These are phyloP conservation scores for Cephalotes varians DNA, from an alignment of 2,888 invertebrate species.

Conservation along the genomic window DNA sequence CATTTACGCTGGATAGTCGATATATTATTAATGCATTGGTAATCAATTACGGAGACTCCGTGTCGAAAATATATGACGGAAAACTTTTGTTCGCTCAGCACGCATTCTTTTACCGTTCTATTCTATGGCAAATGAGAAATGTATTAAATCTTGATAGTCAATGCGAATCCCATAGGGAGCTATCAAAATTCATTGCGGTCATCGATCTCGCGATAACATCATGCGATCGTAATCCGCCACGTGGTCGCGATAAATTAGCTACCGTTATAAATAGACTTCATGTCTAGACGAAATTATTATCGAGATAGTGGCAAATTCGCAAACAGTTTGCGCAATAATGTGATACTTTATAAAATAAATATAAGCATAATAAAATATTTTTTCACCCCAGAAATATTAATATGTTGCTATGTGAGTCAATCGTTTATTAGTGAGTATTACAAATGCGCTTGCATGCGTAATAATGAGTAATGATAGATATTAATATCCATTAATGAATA, in stretches of 20 bases:
- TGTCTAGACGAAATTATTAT: slow-evolving; percentile 25
- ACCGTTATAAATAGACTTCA: slow-evolving; percentile 35
- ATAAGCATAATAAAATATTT: neutral
- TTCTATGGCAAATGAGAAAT: slow-evolving; percentile 25
- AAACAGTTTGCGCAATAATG: neutral
- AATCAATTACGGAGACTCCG: neutral
- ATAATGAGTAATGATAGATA: neutral
- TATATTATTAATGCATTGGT: neutral
- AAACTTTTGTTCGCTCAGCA: neutral
- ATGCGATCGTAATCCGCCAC: slow-evolving; percentile 9
- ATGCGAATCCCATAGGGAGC: slow-evolving; percentile 30
- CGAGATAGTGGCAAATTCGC: neutral
- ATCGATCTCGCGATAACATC: slow-evolving; percentile 54
- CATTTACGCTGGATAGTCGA: neutral
- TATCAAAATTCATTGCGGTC: slow-evolving; percentile 49
- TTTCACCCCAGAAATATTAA: neutral
- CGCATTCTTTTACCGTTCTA: neutral
- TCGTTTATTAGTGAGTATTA: neutral
- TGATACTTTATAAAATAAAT: too few relatives aligned
- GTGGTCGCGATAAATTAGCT: slow-evolving; percentile 31
- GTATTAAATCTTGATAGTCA: slow-evolving; percentile 42
- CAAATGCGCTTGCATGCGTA: neutral
- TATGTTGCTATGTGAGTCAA: neutral
- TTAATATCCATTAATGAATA: slow-evolving; percentile 18
- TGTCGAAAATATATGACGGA: neutral